A percentile compares a stretch with the other conserved stretches of the same genome.
Evolutionary conservation across 2,888 invertebrate genomes (phyloP).

Genomic region (Barypeithes pellucidus): DNA sequence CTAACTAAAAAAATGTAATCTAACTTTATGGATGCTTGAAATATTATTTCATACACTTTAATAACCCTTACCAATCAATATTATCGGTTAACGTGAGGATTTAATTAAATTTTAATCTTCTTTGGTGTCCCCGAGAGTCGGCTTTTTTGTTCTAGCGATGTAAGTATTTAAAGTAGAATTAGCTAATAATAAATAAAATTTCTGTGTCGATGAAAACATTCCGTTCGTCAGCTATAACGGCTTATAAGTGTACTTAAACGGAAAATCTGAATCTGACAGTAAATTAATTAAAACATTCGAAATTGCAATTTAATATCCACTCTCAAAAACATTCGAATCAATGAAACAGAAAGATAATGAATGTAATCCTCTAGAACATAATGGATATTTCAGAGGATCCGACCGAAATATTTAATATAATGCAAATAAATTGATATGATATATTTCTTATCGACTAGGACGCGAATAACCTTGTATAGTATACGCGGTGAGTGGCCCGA

Average conservation of each 20-base stretch:
- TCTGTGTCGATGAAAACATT: slow-evolving; percentile 1
- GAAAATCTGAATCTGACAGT: slow-evolving; percentile 19
- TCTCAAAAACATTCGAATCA: slow-evolving; percentile 12
- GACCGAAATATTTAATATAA: too few species aligned
- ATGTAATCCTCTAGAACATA: background rate
- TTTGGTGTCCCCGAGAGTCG: background rate
- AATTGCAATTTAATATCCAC: slow-evolving; percentile 10
- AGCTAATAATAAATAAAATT: slow-evolving; percentile 3
- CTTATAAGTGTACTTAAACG: slow-evolving; percentile 10
- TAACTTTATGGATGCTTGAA: background rate
- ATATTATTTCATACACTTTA: too few species aligned
- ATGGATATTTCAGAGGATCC: background rate
- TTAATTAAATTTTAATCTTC: slow-evolving; percentile 2
- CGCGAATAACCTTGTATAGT: too few species aligned
- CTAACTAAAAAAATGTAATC: too few species aligned
- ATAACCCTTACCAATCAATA: slow-evolving; percentile 2
- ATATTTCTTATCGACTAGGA: too few species aligned
- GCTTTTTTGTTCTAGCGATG: background rate
- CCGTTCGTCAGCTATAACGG: background rate
- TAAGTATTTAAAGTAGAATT: background rate
- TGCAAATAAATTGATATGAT: too few species aligned
- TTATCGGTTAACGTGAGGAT: background rate
- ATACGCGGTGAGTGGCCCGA: too few species aligned
- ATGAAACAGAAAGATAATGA: background rate
- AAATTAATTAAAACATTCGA: slow-evolving; percentile 18